These are phyloP conservation scores for Amblyteles armatorius DNA, from an alignment of 2,888 invertebrate genomes.

Conservation along the genomic window DNA sequence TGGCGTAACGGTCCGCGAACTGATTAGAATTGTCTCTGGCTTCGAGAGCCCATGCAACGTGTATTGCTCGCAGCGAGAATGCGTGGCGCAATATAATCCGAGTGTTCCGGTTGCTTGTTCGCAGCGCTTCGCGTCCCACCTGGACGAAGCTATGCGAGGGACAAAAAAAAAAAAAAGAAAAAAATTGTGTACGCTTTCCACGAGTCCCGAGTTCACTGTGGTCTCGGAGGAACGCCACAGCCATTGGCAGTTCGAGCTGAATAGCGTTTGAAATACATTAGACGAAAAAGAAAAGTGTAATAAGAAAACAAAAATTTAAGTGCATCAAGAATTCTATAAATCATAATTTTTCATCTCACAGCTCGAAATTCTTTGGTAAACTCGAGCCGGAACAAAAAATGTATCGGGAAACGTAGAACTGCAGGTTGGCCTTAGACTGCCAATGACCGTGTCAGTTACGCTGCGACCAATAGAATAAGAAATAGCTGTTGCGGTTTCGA, in stretches of 20 bases:
- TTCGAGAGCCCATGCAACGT: neutral
- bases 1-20: slow-evolving; percentile 8
- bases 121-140: slow-evolving; percentile 26
- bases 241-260: slow-evolving; percentile 20
- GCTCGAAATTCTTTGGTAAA: too few species aligned
- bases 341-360: too few species aligned
- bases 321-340: neutral
- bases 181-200: slow-evolving; percentile 44
- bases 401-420: neutral
- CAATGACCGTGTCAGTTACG: neutral
- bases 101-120: slow-evolving; percentile 45
- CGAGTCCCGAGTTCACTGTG: slow-evolving; percentile 23
- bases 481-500: slow-evolving; percentile 33
- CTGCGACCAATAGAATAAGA: slow-evolving; percentile 24
- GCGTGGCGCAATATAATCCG: slow-evolving; percentile 52
- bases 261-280: neutral
- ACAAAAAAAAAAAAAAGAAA: slow-evolving; percentile 24
- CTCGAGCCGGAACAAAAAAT: neutral
- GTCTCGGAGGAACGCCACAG: neutral
- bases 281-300: neutral
- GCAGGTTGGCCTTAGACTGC: neutral
- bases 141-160: slow-evolving; percentile 37
- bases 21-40: slow-evolving; percentile 38
- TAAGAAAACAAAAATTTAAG: neutral
- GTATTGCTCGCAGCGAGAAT: slow-evolving; percentile 7